Conservation (phyloP, 2,113 vertebrate genomes). For the Gymnobelideus leadbeateri region DNA sequence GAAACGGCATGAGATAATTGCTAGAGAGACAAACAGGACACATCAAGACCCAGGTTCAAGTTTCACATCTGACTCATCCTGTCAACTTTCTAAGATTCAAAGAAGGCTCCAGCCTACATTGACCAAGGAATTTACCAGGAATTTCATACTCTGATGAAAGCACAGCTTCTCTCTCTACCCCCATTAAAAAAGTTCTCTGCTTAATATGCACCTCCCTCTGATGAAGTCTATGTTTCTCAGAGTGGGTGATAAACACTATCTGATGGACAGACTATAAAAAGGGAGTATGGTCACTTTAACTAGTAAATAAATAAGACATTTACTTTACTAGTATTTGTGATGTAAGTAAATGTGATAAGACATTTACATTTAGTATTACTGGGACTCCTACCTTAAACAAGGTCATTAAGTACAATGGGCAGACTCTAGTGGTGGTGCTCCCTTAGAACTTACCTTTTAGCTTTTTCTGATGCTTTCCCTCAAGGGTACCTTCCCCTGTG, state of each 20-base stretch:
- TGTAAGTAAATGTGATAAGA: neutral
- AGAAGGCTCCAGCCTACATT: neutral
- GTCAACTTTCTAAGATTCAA: neutral
- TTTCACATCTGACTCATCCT: neutral
- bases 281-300: neutral
- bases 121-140: neutral
- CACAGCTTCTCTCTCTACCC: neutral
- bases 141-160: neutral
- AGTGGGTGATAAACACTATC: neutral
- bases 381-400: neutral
- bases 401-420: neutral
- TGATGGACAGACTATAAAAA: neutral
- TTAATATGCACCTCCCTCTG: neutral
- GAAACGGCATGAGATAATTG: conserved; percentile 53
- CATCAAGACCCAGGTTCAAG: neutral
- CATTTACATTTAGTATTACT: neutral
- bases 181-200: neutral
- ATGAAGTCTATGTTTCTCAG: neutral
- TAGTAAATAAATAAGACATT: neutral
- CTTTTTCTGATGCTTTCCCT: neutral
- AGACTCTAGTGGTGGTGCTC: neutral
- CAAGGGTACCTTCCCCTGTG: neutral
- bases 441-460: neutral
- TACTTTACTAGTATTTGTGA: too few species aligned
- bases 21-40: conserved; percentile 55